phyloP scores from a whole-genome alignment of 2,888 invertebrate genomes.

The Pammene aurita region DNA sequence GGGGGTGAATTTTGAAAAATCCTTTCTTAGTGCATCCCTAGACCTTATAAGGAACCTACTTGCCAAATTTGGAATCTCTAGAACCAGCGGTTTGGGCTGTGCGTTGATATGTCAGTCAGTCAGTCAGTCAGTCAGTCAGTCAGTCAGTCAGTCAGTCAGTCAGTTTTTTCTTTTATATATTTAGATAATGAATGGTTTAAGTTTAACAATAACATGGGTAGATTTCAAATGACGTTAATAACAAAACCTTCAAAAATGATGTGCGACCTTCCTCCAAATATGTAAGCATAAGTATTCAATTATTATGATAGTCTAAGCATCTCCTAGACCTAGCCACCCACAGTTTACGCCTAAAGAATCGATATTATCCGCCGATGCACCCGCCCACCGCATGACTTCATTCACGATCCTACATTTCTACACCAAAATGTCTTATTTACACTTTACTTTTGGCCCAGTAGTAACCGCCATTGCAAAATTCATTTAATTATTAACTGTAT shows the following conservation, averaged over 20 bases:
- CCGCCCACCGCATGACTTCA: conserved; percentile 33
- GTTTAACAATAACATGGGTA: too few relatives aligned
- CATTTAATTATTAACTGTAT: too few relatives aligned
- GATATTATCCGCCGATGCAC: neutral
- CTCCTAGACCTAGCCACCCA: conserved; percentile 24
- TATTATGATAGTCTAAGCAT: conserved; percentile 15
- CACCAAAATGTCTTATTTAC: neutral
- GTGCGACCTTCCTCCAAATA: conserved; percentile 2
- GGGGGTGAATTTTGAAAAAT: too few relatives aligned
- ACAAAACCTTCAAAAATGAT: neutral
- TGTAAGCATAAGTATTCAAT: neutral
- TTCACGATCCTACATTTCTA: neutral
- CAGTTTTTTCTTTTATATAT: too few relatives aligned
- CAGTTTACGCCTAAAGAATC: conserved; percentile 14
- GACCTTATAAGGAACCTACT: too few relatives aligned
- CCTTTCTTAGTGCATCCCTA: too few relatives aligned
- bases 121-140: too few relatives aligned
- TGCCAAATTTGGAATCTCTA: too few relatives aligned
- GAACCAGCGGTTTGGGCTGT: too few relatives aligned
- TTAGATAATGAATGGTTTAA: too few relatives aligned
- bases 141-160: too few relatives aligned
- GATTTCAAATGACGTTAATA: neutral
- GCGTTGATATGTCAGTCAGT: too few relatives aligned
- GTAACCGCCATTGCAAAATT: neutral
- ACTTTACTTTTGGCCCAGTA: neutral